Evolutionary conservation across 2,888 invertebrate genomes (phyloP).

Genomic region (Heliconius aoede): DNA sequence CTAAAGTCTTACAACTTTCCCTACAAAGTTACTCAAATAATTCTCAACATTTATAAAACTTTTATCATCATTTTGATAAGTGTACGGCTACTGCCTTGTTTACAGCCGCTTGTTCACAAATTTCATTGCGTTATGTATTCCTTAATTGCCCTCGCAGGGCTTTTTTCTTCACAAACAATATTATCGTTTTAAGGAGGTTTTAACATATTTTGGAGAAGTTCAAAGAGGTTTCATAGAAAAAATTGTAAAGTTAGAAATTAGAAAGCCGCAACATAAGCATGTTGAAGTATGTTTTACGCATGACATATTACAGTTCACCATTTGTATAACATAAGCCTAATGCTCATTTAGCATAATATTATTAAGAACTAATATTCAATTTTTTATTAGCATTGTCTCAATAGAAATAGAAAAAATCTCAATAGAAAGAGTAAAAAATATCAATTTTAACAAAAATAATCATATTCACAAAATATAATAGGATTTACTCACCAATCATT

Average conservation of each 20-base stretch:
- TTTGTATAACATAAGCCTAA: neutral
- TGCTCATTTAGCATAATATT: neutral
- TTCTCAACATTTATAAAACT: constrained; percentile 46
- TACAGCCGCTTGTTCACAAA: constrained; percentile 12
- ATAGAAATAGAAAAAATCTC: too few species aligned
- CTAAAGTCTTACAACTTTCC: constrained; percentile 49
- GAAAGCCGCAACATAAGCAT: neutral
- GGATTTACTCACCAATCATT: constrained; percentile 67
- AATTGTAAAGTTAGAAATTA: neutral
- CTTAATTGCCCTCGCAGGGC: neutral
- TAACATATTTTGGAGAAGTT: neutral
- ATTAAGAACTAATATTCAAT: neutral
- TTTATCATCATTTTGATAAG: constrained; percentile 44
- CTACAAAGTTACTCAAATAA: constrained; percentile 41
- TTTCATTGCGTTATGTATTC: constrained; percentile 16
- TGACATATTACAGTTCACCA: too few species aligned
- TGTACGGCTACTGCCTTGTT: constrained; percentile 27
- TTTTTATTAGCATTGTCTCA: neutral
- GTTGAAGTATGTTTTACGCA: neutral
- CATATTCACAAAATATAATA: neutral
- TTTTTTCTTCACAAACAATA: neutral
- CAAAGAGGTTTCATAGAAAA: neutral
- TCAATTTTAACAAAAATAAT: neutral
- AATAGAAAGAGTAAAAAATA: too few species aligned
- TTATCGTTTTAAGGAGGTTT: neutral